phyloP scores from a whole-genome alignment of 2,888 invertebrate genomes.

The Candidula unifasciata region DNA sequence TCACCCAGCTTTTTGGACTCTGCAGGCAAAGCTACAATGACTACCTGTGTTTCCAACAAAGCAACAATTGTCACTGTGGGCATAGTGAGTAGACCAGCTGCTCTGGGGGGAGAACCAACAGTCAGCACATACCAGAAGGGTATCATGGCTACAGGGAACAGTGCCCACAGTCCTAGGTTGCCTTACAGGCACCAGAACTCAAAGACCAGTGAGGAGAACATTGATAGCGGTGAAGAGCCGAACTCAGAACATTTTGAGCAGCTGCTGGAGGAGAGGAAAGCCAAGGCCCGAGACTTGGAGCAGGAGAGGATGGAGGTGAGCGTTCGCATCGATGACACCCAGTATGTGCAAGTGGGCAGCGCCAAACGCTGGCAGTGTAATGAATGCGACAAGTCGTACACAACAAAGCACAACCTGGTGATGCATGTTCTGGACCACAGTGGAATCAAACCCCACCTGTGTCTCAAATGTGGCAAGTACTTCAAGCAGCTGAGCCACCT shows the following conservation, averaged over 20 bases:
- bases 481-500: constrained; percentile 78
- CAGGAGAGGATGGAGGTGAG: constrained; percentile 71
- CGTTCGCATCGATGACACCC: constrained; percentile 74
- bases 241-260: constrained; percentile 51
- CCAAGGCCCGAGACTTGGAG: constrained; percentile 53
- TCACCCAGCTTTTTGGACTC: constrained; percentile 68
- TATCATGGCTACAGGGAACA: constrained; percentile 56
- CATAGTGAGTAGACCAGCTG: constrained; percentile 60
- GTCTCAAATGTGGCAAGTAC: constrained; percentile 76
- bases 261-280: constrained; percentile 54
- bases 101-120: constrained; percentile 49
- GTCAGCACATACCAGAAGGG: constrained; percentile 56
- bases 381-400: constrained; percentile 76
- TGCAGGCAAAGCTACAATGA: constrained; percentile 67
- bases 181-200: constrained; percentile 28
- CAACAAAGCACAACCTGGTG: constrained; percentile 77
- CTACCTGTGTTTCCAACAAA: constrained; percentile 64
- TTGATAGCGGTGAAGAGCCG: constrained; percentile 33
- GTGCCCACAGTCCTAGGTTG: background rate
- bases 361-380: constrained; percentile 77
- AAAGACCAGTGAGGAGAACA: background rate
- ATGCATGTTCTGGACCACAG: constrained; percentile 76
- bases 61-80: constrained; percentile 69
- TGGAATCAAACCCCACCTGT: constrained; percentile 76
- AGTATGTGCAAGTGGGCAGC: constrained; percentile 71